A percentile compares a stretch with the other conserved stretches of the same genome.
phyloP scores from a whole-genome alignment of 1,140 invertebrate genomes.

The Hylaeus volcanicus region DNA sequence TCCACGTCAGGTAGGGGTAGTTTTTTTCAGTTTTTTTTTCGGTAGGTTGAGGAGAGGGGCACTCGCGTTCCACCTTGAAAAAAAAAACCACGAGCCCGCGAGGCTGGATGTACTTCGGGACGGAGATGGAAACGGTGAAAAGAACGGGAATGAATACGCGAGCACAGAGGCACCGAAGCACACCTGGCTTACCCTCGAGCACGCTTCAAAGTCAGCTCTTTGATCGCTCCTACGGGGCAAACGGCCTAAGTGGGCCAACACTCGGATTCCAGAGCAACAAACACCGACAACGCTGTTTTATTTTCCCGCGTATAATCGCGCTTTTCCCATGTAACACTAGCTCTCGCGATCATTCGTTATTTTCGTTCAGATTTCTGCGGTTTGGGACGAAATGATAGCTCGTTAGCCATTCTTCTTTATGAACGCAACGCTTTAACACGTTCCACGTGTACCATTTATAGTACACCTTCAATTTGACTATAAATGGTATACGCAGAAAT shows the following conservation, averaged over 20 bases:
- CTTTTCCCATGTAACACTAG: neutral
- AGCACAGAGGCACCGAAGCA: neutral
- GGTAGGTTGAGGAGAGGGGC: neutral
- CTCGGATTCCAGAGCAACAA: conserved; percentile 24
- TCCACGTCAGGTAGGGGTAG: neutral
- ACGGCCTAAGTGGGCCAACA: conserved; percentile 49
- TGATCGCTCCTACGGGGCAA: conserved; percentile 38
- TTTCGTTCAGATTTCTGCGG: too few species aligned
- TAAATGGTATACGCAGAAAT: too few species aligned
- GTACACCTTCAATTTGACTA: too few species aligned
- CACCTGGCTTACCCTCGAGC: neutral
- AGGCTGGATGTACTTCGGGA: conserved; percentile 16
- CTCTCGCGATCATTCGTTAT: neutral
- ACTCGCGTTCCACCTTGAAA: neutral
- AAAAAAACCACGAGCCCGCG: neutral
- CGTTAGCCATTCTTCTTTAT: too few species aligned
- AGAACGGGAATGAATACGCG: conserved; percentile 27
- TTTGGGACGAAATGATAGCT: too few species aligned
- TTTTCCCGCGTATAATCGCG: neutral
- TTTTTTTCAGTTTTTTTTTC: neutral
- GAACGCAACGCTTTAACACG: too few species aligned
- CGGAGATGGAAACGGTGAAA: conserved; percentile 38
- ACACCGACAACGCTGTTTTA: conserved; percentile 18
- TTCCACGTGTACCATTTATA: too few species aligned
- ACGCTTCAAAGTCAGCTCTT: conserved; percentile 38